A percentile compares a stretch with the other conserved stretches of the same genome.
Evolutionary conservation across 2,797 vertebrate genomes (phyloP).

Genomic region (Odontamblyopus rebecca): DNA sequence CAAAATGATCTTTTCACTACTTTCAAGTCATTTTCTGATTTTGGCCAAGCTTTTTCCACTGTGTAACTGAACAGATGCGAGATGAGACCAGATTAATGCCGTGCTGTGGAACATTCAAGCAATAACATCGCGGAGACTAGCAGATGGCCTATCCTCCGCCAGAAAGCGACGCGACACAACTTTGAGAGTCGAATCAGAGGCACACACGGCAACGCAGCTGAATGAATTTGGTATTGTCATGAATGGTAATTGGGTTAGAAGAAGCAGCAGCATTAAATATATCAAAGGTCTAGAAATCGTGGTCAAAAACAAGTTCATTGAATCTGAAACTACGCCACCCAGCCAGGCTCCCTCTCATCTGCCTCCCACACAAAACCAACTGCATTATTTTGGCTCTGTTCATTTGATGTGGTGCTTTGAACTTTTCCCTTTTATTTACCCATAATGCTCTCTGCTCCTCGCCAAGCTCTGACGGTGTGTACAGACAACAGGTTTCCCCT

Average conservation of each 20-base stretch:
- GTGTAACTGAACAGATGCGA: no score
- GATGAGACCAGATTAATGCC: no score
- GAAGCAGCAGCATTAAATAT: not conserved
- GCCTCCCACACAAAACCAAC: not conserved
- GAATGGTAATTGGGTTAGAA: not conserved
- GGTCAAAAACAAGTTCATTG: no score
- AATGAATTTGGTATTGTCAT: not conserved
- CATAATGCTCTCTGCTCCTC: not conserved
- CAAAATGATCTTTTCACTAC: no score
- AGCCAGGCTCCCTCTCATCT: not conserved
- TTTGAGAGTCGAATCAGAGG: not conserved
- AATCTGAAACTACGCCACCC: not conserved
- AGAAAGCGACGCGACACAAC: not conserved
- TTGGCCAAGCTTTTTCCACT: no score
- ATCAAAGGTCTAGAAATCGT: no score
- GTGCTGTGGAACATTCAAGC: no score
- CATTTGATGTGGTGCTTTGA: not conserved
- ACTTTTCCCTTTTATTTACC: not conserved
- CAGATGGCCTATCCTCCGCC: no score
- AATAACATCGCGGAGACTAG: no score
- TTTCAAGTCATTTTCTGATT: no score
- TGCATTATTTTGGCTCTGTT: not conserved
- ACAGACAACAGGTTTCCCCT: not conserved
- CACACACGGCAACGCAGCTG: not conserved
- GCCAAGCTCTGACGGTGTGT: not conserved